Evolutionary conservation across 1,140 invertebrate genomes (phyloP), one percentile per base, ranked within the genome.

Genomic region (Formica selysi): DNA sequence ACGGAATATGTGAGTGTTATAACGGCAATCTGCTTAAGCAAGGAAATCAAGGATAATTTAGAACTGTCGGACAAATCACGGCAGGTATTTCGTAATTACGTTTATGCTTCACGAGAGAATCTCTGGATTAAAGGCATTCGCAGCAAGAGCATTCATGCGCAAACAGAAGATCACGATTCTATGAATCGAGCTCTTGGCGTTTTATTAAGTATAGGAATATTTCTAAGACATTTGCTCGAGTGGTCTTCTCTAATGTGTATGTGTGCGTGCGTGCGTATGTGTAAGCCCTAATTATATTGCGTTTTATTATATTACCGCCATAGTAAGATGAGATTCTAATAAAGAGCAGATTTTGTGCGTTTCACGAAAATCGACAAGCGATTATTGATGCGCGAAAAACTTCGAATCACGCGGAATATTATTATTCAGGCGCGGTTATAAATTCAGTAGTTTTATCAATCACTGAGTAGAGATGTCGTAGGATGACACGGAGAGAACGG

Each of bases 401-500:
- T 48, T 80, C 11, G 16, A 48, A 38, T 13, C 62, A 38, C 36
- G 61, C 84, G 32, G n/a, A 11, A 78, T 81, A 86, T 81, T 54
- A 86, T 86, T 38, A 54, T 26, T 22, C 44, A 51, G 48, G 16
- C 44, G 59, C 32, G 44, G 32, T 44, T 36, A 51, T 51, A 61
- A 68, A 78, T 71, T 78, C 65, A 80, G 76, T 62, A 74, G 76
- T 71, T 87, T 76, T 87, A 87, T 89, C 74, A 85, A 89, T 89
- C 89, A 78, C 32, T 36, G 67, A 61, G 86, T 76, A 76, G 76
- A 90, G 76, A 87, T 76, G 85, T 87, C 89, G 79, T 32, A 64
- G 48, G 36, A 57, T 36, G 41, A 59, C 22, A 51, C 6, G 38
- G 57, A 16, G 19, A 19, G 22, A 13, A 6, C 19, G 10, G 32